A percentile compares a stretch with the other conserved stretches of the same genome.
Conservation (phyloP, 2,888 invertebrate species). For the Thecophora atra region DNA sequence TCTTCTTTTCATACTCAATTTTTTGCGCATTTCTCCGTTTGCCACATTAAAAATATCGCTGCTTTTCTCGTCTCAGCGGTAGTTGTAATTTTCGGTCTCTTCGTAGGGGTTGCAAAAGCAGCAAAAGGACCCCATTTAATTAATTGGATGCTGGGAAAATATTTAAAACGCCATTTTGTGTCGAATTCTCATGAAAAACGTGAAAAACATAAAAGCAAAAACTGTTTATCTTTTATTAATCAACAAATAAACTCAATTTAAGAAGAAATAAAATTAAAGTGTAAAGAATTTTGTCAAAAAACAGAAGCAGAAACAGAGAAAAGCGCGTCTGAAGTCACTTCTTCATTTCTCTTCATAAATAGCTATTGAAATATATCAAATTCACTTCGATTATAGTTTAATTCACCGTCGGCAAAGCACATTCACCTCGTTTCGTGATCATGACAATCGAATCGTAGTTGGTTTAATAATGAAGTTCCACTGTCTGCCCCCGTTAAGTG, state of each 20-base stretch:
- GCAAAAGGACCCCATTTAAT: neutral
- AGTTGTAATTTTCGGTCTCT: constrained; percentile 51
- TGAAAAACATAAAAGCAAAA: too few species aligned
- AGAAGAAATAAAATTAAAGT: too few species aligned
- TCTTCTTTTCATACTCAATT: constrained; percentile 6
- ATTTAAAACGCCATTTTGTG: too few species aligned
- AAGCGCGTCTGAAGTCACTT: neutral
- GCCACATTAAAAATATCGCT: constrained; percentile 41
- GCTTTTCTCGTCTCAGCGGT: constrained; percentile 40
- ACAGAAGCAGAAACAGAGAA: neutral
- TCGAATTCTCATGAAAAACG: too few species aligned
- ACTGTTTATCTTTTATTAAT: too few species aligned
- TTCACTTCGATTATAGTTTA: constrained; percentile 26
- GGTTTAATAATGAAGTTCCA: constrained; percentile 52
- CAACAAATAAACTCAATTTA: too few species aligned
- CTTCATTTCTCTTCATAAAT: too few species aligned
- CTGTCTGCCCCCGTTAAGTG: constrained; percentile 46
- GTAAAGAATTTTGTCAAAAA: neutral
- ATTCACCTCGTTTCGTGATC: constrained; percentile 37
- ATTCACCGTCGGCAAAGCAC: constrained; percentile 44
- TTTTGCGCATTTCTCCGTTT: constrained; percentile 43
- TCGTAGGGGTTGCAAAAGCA: constrained; percentile 47
- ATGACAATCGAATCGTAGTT: constrained; percentile 44
- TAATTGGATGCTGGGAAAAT: too few species aligned
- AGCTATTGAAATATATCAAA: too few species aligned